phyloP scores from a whole-genome alignment of 2,113 vertebrate genomes.

The Ibidorhyncha struthersii region DNA sequence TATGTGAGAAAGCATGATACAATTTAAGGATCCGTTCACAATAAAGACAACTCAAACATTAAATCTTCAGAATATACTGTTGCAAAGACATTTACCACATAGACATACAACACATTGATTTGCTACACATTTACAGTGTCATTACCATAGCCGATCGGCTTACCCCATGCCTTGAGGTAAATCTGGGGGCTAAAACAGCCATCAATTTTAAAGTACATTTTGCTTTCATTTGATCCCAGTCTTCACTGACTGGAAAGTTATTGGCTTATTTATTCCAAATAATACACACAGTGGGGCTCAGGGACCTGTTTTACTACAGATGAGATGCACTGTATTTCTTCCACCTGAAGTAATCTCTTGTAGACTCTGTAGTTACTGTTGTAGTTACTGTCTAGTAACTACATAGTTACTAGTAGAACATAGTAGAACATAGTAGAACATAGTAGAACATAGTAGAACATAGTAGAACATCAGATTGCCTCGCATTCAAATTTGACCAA shows the following conservation, averaged over 20 bases:
- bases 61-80: background rate
- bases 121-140: background rate
- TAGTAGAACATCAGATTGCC: background rate
- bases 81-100: background rate
- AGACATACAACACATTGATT: background rate
- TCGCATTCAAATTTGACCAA: background rate
- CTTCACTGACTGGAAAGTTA: constrained; percentile 23
- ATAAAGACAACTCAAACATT: background rate
- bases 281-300: background rate
- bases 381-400: background rate
- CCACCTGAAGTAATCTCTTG: background rate
- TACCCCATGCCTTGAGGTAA: background rate
- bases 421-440: no score
- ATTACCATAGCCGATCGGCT: background rate
- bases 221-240: background rate
- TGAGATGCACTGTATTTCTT: background rate
- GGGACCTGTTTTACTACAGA: background rate
- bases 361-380: background rate
- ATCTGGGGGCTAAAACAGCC: background rate
- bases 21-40: background rate
- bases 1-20: background rate
- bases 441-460: no score
- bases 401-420: no score
- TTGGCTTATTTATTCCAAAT: background rate
- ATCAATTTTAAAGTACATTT: background rate